Evolutionary conservation across 2,888 invertebrate species (phyloP).

Genomic region (Xestia ashworthii): DNA sequence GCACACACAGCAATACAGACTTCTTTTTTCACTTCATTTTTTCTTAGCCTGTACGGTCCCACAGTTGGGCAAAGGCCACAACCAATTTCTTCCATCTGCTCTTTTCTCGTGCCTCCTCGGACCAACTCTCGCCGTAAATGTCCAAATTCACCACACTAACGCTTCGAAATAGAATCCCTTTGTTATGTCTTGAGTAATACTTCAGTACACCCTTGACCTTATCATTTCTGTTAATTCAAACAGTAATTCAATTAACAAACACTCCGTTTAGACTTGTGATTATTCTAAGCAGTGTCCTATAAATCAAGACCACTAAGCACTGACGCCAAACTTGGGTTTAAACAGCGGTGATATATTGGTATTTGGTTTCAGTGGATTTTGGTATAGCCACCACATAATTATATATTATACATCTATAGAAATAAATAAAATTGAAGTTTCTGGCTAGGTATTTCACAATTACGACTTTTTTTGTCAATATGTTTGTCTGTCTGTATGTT

Average conservation of each 20-base stretch:
- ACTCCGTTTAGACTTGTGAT: conserved; percentile 49
- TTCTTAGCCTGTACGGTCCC: no score
- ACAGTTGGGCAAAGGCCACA: no score
- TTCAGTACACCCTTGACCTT: conserved; percentile 27
- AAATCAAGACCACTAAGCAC: conserved; percentile 53
- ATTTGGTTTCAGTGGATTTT: conserved; percentile 11
- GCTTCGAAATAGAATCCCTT: conserved; percentile 9
- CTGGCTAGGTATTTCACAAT: no score
- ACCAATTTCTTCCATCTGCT: no score
- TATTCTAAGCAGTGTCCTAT: conserved; percentile 45
- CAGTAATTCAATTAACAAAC: conserved; percentile 61
- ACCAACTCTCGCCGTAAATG: no score
- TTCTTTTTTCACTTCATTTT: no score
- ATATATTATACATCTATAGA: no score
- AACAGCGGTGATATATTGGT: conserved; percentile 41
- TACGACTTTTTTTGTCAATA: no score
- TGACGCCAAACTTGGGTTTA: conserved; percentile 40
- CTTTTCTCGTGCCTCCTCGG: no score
- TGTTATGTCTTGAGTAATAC: conserved; percentile 12
- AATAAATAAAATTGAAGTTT: no score
- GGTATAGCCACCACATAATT: neutral
- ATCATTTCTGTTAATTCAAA: conserved; percentile 45
- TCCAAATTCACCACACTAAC: neutral
- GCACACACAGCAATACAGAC: no score
- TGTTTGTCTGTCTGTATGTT: no score